phyloP scores from a whole-genome alignment of 92 coral and sea anemone species.

The Heteractis magnifica region DNA sequence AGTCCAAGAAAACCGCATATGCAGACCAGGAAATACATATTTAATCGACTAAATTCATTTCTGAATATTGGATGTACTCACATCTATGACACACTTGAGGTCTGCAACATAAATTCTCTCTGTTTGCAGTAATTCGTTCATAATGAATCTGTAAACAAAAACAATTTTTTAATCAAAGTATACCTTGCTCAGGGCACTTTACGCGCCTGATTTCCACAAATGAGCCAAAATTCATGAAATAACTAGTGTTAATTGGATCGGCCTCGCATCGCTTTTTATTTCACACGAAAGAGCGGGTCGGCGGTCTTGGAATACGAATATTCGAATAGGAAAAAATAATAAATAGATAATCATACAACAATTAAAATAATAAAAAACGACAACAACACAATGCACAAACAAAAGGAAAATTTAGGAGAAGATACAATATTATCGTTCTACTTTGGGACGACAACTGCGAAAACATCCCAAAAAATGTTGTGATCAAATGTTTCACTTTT shows the following conservation, averaged over 20 bases:
- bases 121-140: constrained; percentile 94
- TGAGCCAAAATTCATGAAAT: background rate
- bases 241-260: constrained; percentile 9
- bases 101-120: constrained; percentile 95
- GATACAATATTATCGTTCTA: background rate
- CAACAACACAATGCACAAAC: background rate
- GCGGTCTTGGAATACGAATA: constrained; percentile 20
- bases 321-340: constrained; percentile 8
- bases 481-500: background rate
- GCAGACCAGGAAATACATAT: background rate
- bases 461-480: background rate
- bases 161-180: background rate
- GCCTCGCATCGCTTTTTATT: background rate
- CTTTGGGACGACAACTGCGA: background rate
- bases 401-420: background rate
- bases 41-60: background rate
- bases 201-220: background rate
- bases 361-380: background rate
- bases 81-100: constrained; percentile 94
- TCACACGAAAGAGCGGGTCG: constrained; percentile 10
- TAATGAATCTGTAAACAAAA: constrained; percentile 69
- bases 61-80: constrained; percentile 18
- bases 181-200: background rate
- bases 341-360: background rate
- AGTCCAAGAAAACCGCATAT: background rate